phyloP scores from a whole-genome alignment of 1,140 invertebrate genomes.

The Adoxophyes honmai region DNA sequence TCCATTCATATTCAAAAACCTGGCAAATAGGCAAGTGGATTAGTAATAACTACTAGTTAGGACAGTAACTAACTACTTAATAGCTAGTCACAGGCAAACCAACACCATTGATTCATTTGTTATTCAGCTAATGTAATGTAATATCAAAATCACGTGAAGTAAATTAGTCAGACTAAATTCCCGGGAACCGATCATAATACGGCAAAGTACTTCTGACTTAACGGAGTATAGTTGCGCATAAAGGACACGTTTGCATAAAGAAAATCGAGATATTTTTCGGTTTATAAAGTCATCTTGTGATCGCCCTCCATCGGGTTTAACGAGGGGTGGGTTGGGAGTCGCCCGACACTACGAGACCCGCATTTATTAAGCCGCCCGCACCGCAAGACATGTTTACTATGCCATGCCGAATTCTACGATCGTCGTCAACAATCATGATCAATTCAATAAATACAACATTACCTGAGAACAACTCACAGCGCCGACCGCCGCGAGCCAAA shows the following conservation, averaged over 20 bases:
- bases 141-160: background rate
- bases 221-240: background rate
- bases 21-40: background rate
- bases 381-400: slow-evolving; percentile 7
- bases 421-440: background rate
- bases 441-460: background rate
- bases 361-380: slow-evolving; percentile 2
- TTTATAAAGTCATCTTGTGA: slow-evolving; percentile 10
- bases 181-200: background rate
- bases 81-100: background rate
- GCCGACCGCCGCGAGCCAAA: slow-evolving; percentile 24
- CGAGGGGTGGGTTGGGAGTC: slow-evolving; percentile 8
- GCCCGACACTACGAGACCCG: slow-evolving; percentile 10
- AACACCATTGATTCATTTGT: background rate
- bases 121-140: background rate
- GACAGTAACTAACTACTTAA: background rate
- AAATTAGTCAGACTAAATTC: background rate
- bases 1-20: background rate
- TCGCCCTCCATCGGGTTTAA: slow-evolving; percentile 5
- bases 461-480: slow-evolving; percentile 27
- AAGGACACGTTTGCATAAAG: background rate
- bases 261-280: slow-evolving; percentile 1
- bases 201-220: background rate
- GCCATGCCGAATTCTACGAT: background rate
- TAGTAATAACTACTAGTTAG: background rate